Evolutionary conservation across 2,113 vertebrate species (phyloP), one percentile per base, ranked within the genome.

Genomic region (Zosterops japonicus): DNA sequence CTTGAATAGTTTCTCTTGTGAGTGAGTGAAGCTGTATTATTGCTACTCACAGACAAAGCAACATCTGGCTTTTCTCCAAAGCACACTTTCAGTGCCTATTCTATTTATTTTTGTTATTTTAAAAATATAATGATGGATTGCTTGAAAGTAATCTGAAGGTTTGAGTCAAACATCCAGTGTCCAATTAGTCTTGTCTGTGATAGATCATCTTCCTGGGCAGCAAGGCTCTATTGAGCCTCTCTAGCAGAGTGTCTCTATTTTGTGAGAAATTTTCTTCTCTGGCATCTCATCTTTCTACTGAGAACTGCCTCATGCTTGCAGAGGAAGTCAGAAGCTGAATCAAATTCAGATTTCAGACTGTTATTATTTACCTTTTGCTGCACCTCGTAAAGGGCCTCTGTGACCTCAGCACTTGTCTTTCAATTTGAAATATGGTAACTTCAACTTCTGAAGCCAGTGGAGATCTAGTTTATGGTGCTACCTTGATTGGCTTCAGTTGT

Each of bases 1-100:
- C 81, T 9, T 95, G 81, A 96, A 94, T 89, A 68, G 91, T 90
- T 93, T 82, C 60, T 90, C 88, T 93, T 93, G 71, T 95, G 83
- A 92, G 60, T 70, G 59, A 96, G 49, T 47, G 64, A 89, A 87
- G 69, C 59, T 88, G 83, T 89, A 78, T 88, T 96, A 95, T 86
- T 95, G 83, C 68, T 39, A 87, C 68, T 89, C 9, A 4, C 35
- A 64, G 31, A 90, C 76, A 95, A 96, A 96, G 79, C 76, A 93
- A 47, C 59, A 72, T 15, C 76, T 93, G 72, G 68, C 80, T 92
- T 81, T 93, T 86, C 28, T 94, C 88, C 87, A 95, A 92, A 88
- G 27, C 75, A 93, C 41, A 12, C 46, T 89, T 88, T 90, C 55
- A 90, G 56, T 86, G 29, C 27, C 83, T 70, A 47, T 59, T 92